Evolutionary conservation across 37 sponge, comb jelly and placozoan genomes (phyloP), one percentile per base, ranked within the genome.

Genomic region (Halichondria panicea): DNA sequence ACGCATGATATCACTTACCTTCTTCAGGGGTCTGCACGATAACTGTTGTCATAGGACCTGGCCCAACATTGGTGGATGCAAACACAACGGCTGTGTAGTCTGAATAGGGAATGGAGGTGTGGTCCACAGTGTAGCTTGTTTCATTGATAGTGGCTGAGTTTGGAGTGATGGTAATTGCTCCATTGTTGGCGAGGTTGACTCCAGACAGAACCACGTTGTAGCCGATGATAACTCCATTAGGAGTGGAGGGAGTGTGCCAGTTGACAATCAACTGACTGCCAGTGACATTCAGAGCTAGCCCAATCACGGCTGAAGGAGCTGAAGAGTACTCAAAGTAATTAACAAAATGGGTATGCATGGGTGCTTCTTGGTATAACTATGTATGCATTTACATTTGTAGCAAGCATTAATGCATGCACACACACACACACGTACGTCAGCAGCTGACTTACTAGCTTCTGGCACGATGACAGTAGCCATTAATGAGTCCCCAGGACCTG

Each of bases 221-320:
- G 35, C 9, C 6, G 12, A 8, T 35, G 21, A 58, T 58, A 5
- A 36, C 39, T 7, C 65, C 65, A 64, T 64, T 64, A 13, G 65
- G 65, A 64, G 30, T 33, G 37, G 38, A 7, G 8, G 65, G 65
- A 9, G 30, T 39, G 4, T 35, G 19, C 65, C 65, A 64, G 5
- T 36, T 36, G 30, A 64, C 35, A 39, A 28, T 19, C 19, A 64
- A 36, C 12, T 64, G 31, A 8, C 12, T 5, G 30, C 31, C 30
- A 9, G 5, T 68, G 27, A 19, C 60, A 3, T 25, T 59, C 9
- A 38, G 28, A 9, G 13, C 22, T 1, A 74, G 43, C n/a, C 40
- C 25, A 8, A 19, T 60, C 41, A 36, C 37, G 2, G 38, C 74
- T 59, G 43, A 59, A 59, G 74, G 74, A 37, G 58, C 74, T 74